Evolutionary conservation across 2,113 vertebrate species (phyloP), one percentile per base, ranked within the genome.

Genomic region (Halcyon malimbica): DNA sequence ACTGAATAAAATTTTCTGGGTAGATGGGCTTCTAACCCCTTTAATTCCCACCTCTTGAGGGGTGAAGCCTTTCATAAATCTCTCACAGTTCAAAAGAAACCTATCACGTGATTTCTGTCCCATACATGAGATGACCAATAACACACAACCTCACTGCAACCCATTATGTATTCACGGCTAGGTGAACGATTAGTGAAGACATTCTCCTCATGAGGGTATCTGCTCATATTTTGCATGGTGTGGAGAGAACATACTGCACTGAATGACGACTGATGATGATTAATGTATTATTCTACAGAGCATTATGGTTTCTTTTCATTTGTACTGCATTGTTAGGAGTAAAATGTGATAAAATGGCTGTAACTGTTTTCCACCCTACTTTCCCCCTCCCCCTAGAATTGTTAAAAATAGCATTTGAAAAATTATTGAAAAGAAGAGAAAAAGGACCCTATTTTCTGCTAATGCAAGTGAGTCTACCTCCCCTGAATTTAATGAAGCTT

Each of bases 211-310:
- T 89, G 35, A 93, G 97, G 97, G 94, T 78, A 95, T 93, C 96
- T 83, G 94, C 86, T 96, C 84, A n/a, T 90, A 94, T 96, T 97
- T 96, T 97, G 89, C 56, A 10, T 68, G 95, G 95, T 39, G 46
- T 89, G 65, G 83, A 94, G 91, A 92, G 97, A 91, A 93, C 63
- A 11, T n/a, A 39, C 90, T 31, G 96, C 82, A 19, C 71, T 96
- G 97, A 96, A 97, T 91, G 97, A 96, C 10, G 89, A 91, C 96
- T 98, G 98, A 98, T 97, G 98, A 97, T 98, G 97, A 98, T 98
- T 97, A 98, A 98, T 98, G 97, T 48, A 85, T 93, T 90, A 97
- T 96, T 97, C 96, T 94, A 60, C 92, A 44, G 51, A 97, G 97
- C 96, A 90, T 90, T 87, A 93, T 70, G 90, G 93, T 82, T 91